phyloP scores from a whole-genome alignment of 2,888 invertebrate genomes.

The Petrolisthes manimaculis region DNA sequence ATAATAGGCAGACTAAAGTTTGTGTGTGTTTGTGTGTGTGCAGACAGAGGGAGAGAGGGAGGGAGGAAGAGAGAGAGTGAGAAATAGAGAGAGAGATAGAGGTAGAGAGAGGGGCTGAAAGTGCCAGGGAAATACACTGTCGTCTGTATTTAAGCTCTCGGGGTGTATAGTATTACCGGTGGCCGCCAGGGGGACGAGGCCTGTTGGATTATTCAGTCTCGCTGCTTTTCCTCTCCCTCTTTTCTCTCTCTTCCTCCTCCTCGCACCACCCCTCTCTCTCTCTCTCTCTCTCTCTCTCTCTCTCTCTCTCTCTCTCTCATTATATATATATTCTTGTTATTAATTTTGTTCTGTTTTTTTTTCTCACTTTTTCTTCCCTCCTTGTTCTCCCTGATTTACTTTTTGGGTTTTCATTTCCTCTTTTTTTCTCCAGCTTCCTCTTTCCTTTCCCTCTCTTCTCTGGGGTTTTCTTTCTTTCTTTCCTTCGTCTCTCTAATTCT shows the following conservation, averaged over 20 bases:
- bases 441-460: not conserved
- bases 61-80: not conserved
- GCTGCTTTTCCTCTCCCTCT: not conserved
- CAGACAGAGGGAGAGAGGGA: no score
- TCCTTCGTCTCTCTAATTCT: conserved; percentile 12
- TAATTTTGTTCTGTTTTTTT: not conserved
- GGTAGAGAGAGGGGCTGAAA: not conserved
- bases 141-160: not conserved
- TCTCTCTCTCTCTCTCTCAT: not conserved
- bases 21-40: not conserved
- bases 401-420: not conserved
- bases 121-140: not conserved
- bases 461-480: not conserved
- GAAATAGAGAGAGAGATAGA: not conserved
- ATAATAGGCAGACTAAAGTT: not conserved
- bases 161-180: not conserved
- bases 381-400: not conserved
- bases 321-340: not conserved
- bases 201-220: not conserved
- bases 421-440: not conserved
- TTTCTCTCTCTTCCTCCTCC: not conserved
- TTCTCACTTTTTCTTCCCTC: no score
- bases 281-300: not conserved
- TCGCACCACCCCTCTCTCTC: not conserved
- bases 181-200: no score